Percentiles rank a stretch among this genome's conserved stretches.
phyloP scores from a whole-genome alignment of 2,113 vertebrate species.

The Tricholaema leucomelas region DNA sequence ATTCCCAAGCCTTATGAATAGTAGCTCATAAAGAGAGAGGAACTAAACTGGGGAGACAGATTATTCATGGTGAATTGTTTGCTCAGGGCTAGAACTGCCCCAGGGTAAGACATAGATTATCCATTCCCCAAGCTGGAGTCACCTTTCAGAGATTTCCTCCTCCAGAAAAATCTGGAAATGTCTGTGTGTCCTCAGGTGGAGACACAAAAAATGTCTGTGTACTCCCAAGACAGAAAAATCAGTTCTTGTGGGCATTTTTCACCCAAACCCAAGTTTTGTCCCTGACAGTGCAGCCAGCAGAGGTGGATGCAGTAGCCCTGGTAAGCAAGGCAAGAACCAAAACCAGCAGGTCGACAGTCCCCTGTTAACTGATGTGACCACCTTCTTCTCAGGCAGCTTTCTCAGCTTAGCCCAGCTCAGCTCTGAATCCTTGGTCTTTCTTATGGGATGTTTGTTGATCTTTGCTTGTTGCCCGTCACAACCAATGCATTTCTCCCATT shows the following conservation, averaged over 20 bases:
- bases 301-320: background rate
- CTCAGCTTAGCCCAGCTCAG: background rate
- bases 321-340: background rate
- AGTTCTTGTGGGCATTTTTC: background rate
- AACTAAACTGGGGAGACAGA: background rate
- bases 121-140: background rate
- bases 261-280: background rate
- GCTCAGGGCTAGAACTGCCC: background rate
- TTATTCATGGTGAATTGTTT: background rate
- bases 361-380: fast-evolving
- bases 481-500: background rate
- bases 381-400: background rate
- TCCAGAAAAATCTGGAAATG: background rate
- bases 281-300: background rate
- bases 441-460: background rate
- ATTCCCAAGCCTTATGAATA: background rate
- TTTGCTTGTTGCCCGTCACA: background rate
- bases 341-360: background rate
- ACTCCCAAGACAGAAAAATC: background rate
- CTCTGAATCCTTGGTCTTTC: background rate
- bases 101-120: background rate
- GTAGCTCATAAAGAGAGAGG: background rate
- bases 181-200: background rate
- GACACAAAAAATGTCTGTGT: background rate
- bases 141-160: background rate